Evolutionary conservation across 2,113 vertebrate species (phyloP).

Genomic region (Ondatra zibethicus): DNA sequence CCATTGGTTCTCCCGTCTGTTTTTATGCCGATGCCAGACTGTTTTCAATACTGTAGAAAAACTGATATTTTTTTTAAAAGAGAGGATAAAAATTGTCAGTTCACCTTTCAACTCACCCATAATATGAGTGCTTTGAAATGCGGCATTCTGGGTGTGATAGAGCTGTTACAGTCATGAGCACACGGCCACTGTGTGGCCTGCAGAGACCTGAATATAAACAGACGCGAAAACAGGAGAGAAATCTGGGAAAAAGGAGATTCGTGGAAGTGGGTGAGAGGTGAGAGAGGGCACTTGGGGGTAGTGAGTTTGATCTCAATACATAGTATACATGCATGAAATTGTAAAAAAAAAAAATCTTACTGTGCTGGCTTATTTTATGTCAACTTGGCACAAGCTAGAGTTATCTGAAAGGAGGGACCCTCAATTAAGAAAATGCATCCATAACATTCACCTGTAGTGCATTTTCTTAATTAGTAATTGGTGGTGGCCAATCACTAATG

Average conservation of each 20-base stretch:
- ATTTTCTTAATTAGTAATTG: not conserved
- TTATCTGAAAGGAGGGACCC: too few relatives aligned
- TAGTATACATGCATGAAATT: too few relatives aligned
- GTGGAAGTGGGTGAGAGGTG: not conserved
- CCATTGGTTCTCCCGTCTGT: too few relatives aligned
- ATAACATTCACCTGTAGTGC: too few relatives aligned
- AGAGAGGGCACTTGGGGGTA: not conserved
- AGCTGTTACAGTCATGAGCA: not conserved
- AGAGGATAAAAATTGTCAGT: not conserved
- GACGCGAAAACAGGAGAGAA: too few relatives aligned
- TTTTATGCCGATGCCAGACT: too few relatives aligned
- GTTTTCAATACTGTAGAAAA: too few relatives aligned
- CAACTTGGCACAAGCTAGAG: too few relatives aligned
- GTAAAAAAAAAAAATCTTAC: not conserved
- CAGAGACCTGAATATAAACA: not conserved
- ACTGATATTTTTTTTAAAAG: not conserved
- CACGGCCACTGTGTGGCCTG: not conserved
- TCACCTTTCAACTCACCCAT: too few relatives aligned
- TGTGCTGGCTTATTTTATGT: not conserved
- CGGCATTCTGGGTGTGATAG: not conserved
- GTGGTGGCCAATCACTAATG: not conserved
- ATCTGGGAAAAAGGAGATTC: not conserved
- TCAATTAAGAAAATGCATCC: too few relatives aligned
- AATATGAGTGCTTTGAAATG: not conserved
- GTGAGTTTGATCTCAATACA: not conserved